phyloP scores from a whole-genome alignment of 1,140 invertebrate species.

The Ruditapes philippinarum region DNA sequence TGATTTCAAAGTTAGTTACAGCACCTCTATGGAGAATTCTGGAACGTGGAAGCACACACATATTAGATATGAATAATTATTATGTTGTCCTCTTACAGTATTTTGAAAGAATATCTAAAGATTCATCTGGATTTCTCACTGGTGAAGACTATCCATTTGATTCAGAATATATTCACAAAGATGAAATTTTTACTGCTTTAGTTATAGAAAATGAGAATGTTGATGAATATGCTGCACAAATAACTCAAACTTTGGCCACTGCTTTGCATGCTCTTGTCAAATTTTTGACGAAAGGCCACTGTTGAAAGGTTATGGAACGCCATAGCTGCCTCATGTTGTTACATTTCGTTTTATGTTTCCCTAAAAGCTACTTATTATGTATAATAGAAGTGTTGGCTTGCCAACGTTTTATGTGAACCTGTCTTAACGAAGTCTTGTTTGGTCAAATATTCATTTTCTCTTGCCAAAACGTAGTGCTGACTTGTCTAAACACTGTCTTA shows the following conservation, averaged over 20 bases:
- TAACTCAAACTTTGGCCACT: neutral
- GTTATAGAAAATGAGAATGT: neutral
- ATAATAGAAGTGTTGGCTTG: no score
- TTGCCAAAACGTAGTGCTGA: no score
- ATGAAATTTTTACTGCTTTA: neutral
- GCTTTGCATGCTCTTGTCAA: neutral
- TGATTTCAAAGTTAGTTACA: neutral
- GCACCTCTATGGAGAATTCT: neutral
- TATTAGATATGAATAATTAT: neutral
- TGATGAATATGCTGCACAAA: neutral
- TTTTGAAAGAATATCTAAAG: neutral
- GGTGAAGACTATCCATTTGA: neutral
- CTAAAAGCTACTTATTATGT: no score
- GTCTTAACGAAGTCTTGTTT: no score
- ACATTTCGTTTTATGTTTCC: no score
- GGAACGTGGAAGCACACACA: neutral
- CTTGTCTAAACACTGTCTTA: no score
- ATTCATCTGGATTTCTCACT: neutral
- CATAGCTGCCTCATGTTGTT: no score
- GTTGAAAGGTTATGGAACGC: no score
- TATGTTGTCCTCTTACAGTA: neutral
- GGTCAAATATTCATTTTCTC: no score
- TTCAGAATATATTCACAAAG: neutral
- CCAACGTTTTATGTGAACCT: no score
- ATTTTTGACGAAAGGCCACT: no score